Evolutionary conservation across 2,797 vertebrate species (phyloP).

Genomic region (Cichlasoma orientale): DNA sequence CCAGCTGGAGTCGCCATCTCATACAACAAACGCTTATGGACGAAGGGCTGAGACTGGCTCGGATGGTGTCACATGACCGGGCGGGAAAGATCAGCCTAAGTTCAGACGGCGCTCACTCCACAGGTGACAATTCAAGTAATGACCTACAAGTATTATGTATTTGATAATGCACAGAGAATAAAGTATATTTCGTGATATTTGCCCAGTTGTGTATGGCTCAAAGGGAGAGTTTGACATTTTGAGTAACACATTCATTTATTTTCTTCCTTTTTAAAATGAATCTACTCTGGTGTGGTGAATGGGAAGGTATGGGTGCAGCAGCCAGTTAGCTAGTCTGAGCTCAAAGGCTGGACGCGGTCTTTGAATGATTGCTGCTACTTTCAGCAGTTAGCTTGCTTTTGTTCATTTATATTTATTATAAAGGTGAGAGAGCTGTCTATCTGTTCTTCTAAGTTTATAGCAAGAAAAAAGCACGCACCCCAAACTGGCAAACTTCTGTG

Average conservation of each 20-base stretch:
- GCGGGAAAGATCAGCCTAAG: constrained; percentile 86
- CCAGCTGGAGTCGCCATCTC: constrained; percentile 94
- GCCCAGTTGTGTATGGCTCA: not conserved
- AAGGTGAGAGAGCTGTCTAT: not conserved
- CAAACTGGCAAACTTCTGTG: constrained; percentile 7
- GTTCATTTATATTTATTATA: not conserved
- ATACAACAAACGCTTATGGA: constrained; percentile 98
- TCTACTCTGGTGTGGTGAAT: not conserved
- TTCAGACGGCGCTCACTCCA: constrained; percentile 82
- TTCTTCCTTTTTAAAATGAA: not conserved
- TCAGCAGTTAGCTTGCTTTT: not conserved
- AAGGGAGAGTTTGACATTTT: not conserved
- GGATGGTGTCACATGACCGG: constrained; percentile 93
- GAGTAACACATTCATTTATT: not conserved
- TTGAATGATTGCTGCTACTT: not conserved
- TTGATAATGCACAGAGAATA: constrained; percentile 29
- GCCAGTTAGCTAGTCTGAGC: not conserved
- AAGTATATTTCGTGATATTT: constrained; percentile 31
- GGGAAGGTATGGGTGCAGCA: not conserved
- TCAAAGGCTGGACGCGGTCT: too few relatives aligned
- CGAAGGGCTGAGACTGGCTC: constrained; percentile 94
- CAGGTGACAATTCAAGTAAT: constrained; percentile 83
- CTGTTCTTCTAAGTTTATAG: not conserved
- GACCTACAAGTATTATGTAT: constrained; percentile 18
- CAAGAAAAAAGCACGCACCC: not conserved